Evolutionary conservation across 2,888 invertebrate genomes (phyloP).

Genomic region (Clunio marinus): DNA sequence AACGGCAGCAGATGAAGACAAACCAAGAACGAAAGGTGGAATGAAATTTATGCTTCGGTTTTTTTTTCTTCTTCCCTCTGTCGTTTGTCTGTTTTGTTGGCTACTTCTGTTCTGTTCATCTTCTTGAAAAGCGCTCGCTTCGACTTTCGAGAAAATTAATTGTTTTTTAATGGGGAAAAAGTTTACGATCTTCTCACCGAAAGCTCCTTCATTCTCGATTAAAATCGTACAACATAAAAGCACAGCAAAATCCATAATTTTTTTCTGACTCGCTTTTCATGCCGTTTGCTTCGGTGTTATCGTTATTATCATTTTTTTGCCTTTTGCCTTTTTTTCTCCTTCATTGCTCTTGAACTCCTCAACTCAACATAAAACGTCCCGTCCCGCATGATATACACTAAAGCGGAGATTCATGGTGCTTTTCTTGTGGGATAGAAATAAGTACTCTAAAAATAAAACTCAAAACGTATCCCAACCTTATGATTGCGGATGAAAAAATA

Average conservation of each 20-base stretch:
- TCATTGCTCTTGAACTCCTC: too few relatives aligned
- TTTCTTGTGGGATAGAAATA: too few relatives aligned
- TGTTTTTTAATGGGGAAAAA: slow-evolving; percentile 18
- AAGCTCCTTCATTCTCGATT: neutral
- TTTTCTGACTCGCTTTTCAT: neutral
- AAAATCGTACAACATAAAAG: neutral
- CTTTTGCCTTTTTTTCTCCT: neutral
- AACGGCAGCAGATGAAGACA: slow-evolving; percentile 26
- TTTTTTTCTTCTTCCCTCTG: too few relatives aligned
- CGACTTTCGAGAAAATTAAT: slow-evolving; percentile 7
- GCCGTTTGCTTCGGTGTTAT: neutral
- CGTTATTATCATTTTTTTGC: slow-evolving; percentile 13
- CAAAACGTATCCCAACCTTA: neutral
- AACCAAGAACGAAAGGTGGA: slow-evolving; percentile 5
- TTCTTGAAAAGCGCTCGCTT: neutral
- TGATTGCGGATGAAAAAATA: neutral
- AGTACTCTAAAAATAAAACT: too few relatives aligned
- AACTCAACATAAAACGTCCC: too few relatives aligned
- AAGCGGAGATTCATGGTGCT: too few relatives aligned
- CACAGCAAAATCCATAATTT: neutral
- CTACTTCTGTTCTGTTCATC: neutral
- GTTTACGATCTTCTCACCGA: neutral
- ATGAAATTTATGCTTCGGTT: slow-evolving; percentile 19
- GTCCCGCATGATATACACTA: too few relatives aligned
- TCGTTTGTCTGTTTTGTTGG: slow-evolving; percentile 15